Evolutionary conservation across 2,888 invertebrate species (phyloP), one percentile per base, ranked within the genome.

Genomic region (Oligia fasciuncula): DNA sequence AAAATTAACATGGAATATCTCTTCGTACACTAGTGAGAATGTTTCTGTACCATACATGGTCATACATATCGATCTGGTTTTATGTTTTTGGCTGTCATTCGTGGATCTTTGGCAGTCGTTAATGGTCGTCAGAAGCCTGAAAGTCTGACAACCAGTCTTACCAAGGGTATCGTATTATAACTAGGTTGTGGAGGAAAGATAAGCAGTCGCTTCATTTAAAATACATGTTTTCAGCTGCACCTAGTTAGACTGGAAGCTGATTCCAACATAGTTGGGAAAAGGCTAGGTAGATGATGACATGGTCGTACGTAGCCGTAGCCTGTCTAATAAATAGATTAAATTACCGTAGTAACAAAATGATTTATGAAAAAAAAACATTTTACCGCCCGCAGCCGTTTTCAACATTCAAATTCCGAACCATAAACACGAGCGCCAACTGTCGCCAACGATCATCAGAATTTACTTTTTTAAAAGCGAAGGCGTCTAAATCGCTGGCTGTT

Each of bases 381-480:
- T 13, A 46, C 29, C 43, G 8, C 23, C 76, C 49, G 17, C 76
- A 69, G 23, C 62, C 43, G 46, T 71, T 60, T 46, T n/a, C 46
- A 65, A 85, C 6, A 74, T 85, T 84, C 65, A 67, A 82, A 85
- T 79, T 76, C 1, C 17, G 73, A 85, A 77, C 73, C 83, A 79
- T 83, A 75, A 85, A 67, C 76, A 79, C 71, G 73, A 73, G 43
- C 76, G 51, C 79, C 83, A 88, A 81, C 85, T 76, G 85, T 69
- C 63, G 60, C 79, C 67, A 83, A 77, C 79, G 78, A 72, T 57
- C 79, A 83, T 74, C 72, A 67, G 76, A 77, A 69, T 76, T 79
- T 60, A 63, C 78, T 83, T 87, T 82, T 81, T 76, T 57, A 49
- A 79, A 80, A 76, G 79, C 74, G 46, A 80, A 80, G 43, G 77